Conservation (phyloP, 2,113 vertebrate species). For the human (Homo sapiens) region GRCh38 chr17:29546501-29547000, state of each 20-base stretch:
- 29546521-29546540: constrained; percentile 73
- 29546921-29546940: constrained; percentile 55
- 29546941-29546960: constrained; percentile 57
- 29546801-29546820: constrained; percentile 70
- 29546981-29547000: constrained; percentile 45
- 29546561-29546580: constrained; percentile 73
- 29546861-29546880: constrained; percentile 58
- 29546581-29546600: constrained; percentile 83
- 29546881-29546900: constrained; percentile 65
- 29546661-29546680: constrained; percentile 85
- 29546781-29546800: constrained; percentile 76
- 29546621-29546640: constrained; percentile 85
- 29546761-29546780: constrained; percentile 85
- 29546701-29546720: constrained; percentile 84
- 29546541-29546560: constrained; percentile 68
- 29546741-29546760: constrained; percentile 74
- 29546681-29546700: constrained; percentile 84
- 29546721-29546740: constrained; percentile 78
- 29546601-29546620: constrained; percentile 87
- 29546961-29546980: constrained; percentile 46
- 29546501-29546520: constrained; percentile 71
- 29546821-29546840: constrained; percentile 70
- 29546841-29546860: constrained; percentile 66
- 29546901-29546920: constrained; percentile 52
- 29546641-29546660: constrained; percentile 80